A percentile compares a stretch with the other conserved stretches of the same genome.
Conservation (phyloP, 92 coral and sea anemone genomes). For the Actinernus sp. region DNA sequence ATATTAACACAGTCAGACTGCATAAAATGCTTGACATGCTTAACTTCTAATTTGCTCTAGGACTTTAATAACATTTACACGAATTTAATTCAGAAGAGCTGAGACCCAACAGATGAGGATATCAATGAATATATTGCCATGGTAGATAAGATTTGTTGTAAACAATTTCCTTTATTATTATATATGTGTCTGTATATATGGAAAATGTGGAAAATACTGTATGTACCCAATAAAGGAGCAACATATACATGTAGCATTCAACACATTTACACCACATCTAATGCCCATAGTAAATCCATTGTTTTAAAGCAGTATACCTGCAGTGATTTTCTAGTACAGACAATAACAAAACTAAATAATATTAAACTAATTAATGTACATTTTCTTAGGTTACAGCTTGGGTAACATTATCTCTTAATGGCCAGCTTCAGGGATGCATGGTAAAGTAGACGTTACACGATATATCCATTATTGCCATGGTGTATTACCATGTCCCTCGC, state of each 20-base stretch:
- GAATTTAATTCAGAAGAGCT: slow-evolving; percentile 26
- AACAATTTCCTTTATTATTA: background rate
- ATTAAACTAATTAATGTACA: background rate
- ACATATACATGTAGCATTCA: too few species aligned
- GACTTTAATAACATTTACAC: slow-evolving; percentile 47
- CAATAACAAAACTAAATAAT: background rate
- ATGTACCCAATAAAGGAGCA: too few species aligned
- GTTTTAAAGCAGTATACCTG: background rate
- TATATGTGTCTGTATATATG: background rate
- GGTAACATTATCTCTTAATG: slow-evolving; percentile 44
- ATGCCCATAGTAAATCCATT: background rate
- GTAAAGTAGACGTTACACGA: slow-evolving; percentile 36
- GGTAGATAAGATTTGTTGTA: slow-evolving; percentile 20
- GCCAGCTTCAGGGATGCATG: slow-evolving; percentile 47
- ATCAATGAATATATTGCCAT: slow-evolving; percentile 47
- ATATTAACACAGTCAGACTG: too few species aligned
- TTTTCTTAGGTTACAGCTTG: slow-evolving; percentile 48
- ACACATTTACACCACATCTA: background rate
- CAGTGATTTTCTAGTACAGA: background rate
- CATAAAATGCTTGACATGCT: too few species aligned
- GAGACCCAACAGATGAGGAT: slow-evolving; percentile 59
- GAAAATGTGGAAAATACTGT: too few species aligned
- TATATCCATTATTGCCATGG: slow-evolving; percentile 50
- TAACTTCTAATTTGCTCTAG: too few species aligned
- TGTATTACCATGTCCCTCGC: slow-evolving; percentile 62